phyloP scores from a whole-genome alignment of 1,140 invertebrate species.

The Charaxes varanes region DNA sequence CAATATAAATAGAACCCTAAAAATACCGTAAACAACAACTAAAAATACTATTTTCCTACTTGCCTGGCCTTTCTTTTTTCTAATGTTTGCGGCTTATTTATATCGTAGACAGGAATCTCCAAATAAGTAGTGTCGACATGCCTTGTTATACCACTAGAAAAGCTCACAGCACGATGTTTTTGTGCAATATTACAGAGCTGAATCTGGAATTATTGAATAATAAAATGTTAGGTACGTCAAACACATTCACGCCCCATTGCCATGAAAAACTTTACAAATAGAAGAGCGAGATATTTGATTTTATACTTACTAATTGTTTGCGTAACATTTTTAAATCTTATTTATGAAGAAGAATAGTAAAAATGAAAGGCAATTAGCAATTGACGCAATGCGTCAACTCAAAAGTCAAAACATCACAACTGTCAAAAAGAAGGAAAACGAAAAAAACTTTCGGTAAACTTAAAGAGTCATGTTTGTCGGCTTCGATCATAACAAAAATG shows the following conservation, averaged over 20 bases:
- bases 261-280: too few relatives aligned
- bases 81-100: constrained; percentile 59
- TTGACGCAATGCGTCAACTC: too few relatives aligned
- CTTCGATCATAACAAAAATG: too few relatives aligned
- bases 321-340: constrained; percentile 10
- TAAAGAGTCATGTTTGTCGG: too few relatives aligned
- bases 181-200: constrained; percentile 11
- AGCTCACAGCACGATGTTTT: constrained; percentile 22
- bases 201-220: neutral
- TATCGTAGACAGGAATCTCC: constrained; percentile 63
- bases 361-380: neutral
- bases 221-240: neutral
- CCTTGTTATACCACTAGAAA: constrained; percentile 32
- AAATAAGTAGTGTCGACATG: constrained; percentile 50
- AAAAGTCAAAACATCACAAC: too few relatives aligned
- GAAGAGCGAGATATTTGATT: too few relatives aligned
- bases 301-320: constrained; percentile 18
- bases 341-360: neutral
- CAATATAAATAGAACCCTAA: too few relatives aligned
- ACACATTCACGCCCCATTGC: too few relatives aligned
- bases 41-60: neutral
- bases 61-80: constrained; percentile 62
- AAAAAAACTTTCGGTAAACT: too few relatives aligned
- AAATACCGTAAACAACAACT: too few relatives aligned
- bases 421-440: too few relatives aligned